A percentile compares a stretch with the other conserved stretches of the same genome.
Evolutionary conservation across 2,113 vertebrate genomes (phyloP).

Genomic region (Aix galericulata): DNA sequence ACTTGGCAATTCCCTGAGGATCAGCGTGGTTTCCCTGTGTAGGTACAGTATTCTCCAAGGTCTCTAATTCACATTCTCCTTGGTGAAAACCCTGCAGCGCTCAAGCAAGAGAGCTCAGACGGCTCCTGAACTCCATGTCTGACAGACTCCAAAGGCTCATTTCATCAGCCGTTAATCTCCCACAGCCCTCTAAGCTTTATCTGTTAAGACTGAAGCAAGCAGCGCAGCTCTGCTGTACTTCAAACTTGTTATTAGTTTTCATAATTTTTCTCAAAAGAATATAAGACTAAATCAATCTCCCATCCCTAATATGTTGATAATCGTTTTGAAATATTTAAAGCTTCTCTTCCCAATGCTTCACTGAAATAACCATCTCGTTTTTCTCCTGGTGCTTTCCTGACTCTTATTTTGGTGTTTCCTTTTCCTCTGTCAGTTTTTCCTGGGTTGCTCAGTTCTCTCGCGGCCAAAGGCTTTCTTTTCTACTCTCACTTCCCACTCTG

Average conservation of each 20-base stretch:
- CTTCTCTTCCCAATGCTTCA: constrained; percentile 19
- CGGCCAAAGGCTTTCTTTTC: background rate
- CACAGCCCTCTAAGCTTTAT: constrained; percentile 60
- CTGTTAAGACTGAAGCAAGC: constrained; percentile 61
- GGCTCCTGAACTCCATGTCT: background rate
- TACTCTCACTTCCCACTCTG: background rate
- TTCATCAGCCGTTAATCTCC: constrained; percentile 66
- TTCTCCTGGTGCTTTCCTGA: background rate
- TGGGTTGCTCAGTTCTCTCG: background rate
- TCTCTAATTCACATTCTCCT: background rate
- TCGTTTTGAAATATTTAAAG: constrained; percentile 65
- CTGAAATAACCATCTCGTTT: background rate
- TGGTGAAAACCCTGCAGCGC: background rate
- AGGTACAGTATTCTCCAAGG: background rate
- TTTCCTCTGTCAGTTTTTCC: background rate
- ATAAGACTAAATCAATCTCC: constrained; percentile 64
- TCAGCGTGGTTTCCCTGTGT: background rate
- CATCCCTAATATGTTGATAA: constrained; percentile 64
- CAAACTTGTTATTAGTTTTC: constrained; percentile 70
- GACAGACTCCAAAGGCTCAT: constrained; percentile 40
- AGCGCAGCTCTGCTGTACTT: constrained; percentile 53
- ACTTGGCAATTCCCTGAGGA: background rate
- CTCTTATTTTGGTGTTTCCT: background rate
- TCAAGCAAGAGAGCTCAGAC: background rate
- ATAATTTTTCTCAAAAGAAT: constrained; percentile 70